These are phyloP conservation scores for Cepaea hortensis DNA, from an alignment of 2,888 invertebrate species.

Conservation along the genomic window DNA sequence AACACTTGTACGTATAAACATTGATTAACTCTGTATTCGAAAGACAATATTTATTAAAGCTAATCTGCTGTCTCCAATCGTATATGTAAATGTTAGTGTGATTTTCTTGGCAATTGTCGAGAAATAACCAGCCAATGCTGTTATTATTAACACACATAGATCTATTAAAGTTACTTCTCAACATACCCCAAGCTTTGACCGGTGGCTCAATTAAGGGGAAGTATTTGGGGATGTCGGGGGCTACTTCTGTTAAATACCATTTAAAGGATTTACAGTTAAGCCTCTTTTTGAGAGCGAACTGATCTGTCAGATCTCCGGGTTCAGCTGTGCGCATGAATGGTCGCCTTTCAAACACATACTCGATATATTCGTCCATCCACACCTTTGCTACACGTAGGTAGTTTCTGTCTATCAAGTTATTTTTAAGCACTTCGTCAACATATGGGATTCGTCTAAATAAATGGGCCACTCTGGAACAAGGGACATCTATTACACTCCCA, in stretches of 20 bases:
- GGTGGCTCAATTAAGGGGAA: conserved; percentile 27
- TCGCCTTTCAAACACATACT: conserved; percentile 17
- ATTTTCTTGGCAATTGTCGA: background rate
- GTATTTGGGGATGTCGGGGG: conserved; percentile 19
- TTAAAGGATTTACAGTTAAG: conserved; percentile 40
- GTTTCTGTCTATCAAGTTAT: conserved; percentile 1
- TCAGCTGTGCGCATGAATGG: conserved; percentile 1
- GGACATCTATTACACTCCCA: conserved; percentile 54
- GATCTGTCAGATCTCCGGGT: conserved; percentile 30
- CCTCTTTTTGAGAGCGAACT: conserved; percentile 14
- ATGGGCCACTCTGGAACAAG: conserved; percentile 59
- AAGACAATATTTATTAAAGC: background rate
- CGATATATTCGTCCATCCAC: conserved; percentile 43
- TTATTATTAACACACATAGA: background rate
- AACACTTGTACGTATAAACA: background rate
- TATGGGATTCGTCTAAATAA: conserved; percentile 9
- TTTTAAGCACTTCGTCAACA: background rate
- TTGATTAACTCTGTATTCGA: background rate
- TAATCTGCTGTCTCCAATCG: conserved; percentile 26
- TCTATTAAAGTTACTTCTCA: conserved; percentile 13
- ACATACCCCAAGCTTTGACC: background rate
- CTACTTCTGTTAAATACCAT: conserved; percentile 34
- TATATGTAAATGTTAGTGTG: background rate
- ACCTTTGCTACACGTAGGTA: conserved; percentile 18
- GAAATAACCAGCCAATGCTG: background rate